Evolutionary conservation across 2,113 vertebrate species (phyloP).

Genomic region (Heteronetta atricapilla): DNA sequence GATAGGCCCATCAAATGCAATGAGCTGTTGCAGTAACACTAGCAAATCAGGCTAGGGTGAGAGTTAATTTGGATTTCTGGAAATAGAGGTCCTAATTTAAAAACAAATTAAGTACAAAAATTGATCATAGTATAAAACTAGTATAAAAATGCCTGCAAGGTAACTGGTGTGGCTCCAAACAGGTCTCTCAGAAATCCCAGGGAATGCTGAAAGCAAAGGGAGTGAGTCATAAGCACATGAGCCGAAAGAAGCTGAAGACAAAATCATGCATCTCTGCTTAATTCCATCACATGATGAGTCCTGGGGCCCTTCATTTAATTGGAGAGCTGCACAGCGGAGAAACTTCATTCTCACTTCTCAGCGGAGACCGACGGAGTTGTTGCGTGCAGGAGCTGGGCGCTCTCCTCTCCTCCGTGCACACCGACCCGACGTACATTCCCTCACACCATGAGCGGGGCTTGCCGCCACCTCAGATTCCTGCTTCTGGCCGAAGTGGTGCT

Average conservation of each 20-base stretch:
- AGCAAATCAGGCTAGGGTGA: constrained; percentile 14
- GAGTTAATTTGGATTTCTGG: constrained; percentile 66
- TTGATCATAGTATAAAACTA: constrained; percentile 8
- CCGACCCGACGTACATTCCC: rapidly evolving
- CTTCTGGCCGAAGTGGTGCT: constrained; percentile 54
- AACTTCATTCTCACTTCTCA: neutral
- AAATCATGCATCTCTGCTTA: constrained; percentile 80
- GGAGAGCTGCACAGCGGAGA: constrained; percentile 25
- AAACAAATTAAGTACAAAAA: constrained; percentile 65
- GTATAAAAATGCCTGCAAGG: constrained; percentile 32
- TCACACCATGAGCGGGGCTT: constrained; percentile 45
- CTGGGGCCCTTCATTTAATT: constrained; percentile 72
- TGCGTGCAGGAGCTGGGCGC: rapidly evolving
- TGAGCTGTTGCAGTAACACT: neutral
- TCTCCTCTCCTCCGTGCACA: rapidly evolving
- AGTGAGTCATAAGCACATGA: constrained; percentile 86
- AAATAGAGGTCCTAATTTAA: constrained; percentile 73
- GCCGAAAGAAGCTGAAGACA: constrained; percentile 70
- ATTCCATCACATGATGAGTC: constrained; percentile 83
- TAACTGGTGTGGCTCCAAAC: constrained; percentile 54
- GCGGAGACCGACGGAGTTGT: neutral
- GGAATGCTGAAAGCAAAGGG: constrained; percentile 60
- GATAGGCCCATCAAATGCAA: neutral
- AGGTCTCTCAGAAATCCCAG: constrained; percentile 52
- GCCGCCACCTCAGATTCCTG: constrained; percentile 36